Percentiles rank a stretch among this genome's conserved stretches.
phyloP scores from a whole-genome alignment of 2,113 vertebrate genomes.

The Forbesichthys papilliferus region DNA sequence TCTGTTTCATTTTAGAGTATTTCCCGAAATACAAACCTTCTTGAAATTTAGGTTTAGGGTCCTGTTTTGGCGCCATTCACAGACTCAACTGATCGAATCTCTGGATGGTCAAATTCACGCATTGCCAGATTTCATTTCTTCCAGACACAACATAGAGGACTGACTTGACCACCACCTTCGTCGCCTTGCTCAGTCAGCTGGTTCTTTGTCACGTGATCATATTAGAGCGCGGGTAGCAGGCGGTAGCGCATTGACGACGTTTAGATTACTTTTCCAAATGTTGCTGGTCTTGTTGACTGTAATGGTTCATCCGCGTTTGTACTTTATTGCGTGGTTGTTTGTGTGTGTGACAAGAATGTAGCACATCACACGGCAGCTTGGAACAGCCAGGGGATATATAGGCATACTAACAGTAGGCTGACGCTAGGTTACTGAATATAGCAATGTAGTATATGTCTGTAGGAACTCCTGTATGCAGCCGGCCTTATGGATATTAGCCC shows the following conservation, averaged over 20 bases:
- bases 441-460: too few relatives aligned
- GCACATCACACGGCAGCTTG: too few relatives aligned
- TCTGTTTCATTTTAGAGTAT: background rate
- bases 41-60: slow-evolving; percentile 97
- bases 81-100: slow-evolving; percentile 79
- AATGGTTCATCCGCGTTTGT: background rate
- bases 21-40: slow-evolving; percentile 77
- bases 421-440: too few relatives aligned
- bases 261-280: background rate
- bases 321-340: background rate
- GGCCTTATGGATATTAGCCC: too few relatives aligned
- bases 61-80: slow-evolving; percentile 99
- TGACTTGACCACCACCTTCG: slow-evolving; percentile 56
- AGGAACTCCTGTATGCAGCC: too few relatives aligned
- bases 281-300: background rate
- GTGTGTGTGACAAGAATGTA: background rate
- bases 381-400: too few relatives aligned
- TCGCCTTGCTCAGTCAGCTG: slow-evolving; percentile 36
- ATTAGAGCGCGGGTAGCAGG: background rate
- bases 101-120: slow-evolving; percentile 78
- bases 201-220: slow-evolving; percentile 55
- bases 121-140: slow-evolving; percentile 79
- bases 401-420: too few relatives aligned
- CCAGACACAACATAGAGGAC: slow-evolving; percentile 63
- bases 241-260: background rate